Percentiles rank a stretch among this genome's conserved stretches.
phyloP scores from a whole-genome alignment of 2,888 invertebrate species.

The Lithophane ornitopus region DNA sequence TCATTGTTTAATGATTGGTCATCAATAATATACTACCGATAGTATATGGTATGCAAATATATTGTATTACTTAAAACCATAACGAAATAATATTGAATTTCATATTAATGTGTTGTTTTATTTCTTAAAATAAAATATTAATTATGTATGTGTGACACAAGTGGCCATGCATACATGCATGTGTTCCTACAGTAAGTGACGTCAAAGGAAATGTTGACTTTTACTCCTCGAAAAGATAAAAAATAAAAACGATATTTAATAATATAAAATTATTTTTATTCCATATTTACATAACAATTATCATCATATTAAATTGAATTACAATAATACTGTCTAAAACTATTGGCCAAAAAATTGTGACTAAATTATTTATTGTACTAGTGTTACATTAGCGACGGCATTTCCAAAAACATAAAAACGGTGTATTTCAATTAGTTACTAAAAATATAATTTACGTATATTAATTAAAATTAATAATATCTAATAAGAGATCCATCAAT shows the following conservation, averaged over 20 bases:
- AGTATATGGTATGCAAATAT: constrained; percentile 90
- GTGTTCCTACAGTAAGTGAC: too few species aligned
- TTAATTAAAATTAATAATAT: constrained; percentile 59
- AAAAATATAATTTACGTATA: constrained; percentile 50
- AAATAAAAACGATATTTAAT: constrained; percentile 11
- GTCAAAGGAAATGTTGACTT: too few species aligned
- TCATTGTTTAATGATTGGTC: constrained; percentile 90
- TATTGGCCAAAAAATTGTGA: constrained; percentile 56
- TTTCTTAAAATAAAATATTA: constrained; percentile 62
- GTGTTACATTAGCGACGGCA: constrained; percentile 50
- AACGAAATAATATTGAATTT: constrained; percentile 91
- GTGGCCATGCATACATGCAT: too few species aligned
- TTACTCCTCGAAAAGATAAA: background rate
- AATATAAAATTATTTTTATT: constrained; percentile 60
- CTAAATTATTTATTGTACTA: constrained; percentile 65
- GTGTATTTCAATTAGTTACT: constrained; percentile 40
- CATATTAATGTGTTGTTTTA: constrained; percentile 87
- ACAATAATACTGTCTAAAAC: constrained; percentile 68
- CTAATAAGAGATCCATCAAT: constrained; percentile 66
- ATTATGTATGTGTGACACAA: too few species aligned
- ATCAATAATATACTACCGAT: constrained; percentile 90
- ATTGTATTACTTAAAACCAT: constrained; percentile 90
- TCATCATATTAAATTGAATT: constrained; percentile 41
- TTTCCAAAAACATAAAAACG: constrained; percentile 44
- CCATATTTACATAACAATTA: constrained; percentile 58